phyloP scores from a whole-genome alignment of 2,888 invertebrate species.

The Cyclophora albipunctata region DNA sequence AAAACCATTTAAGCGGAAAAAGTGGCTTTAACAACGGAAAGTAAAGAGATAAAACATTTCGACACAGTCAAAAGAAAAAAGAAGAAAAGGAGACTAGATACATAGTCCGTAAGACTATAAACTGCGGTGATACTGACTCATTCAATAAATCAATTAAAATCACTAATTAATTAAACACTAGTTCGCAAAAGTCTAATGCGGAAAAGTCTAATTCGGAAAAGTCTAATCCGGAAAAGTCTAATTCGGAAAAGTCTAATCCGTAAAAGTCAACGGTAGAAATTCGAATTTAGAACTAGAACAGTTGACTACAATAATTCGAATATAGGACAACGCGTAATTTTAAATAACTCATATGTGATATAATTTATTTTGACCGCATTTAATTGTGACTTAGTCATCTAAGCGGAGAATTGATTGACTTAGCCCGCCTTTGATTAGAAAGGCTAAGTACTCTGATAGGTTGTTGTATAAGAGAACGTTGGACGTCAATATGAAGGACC shows the following conservation, averaged over 20 bases:
- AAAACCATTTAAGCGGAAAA: slow-evolving; percentile 5
- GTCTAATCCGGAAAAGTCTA: too few species aligned
- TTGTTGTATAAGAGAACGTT: slow-evolving; percentile 22
- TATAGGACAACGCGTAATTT: slow-evolving; percentile 3
- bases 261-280: slow-evolving; percentile 1
- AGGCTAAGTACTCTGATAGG: too few species aligned
- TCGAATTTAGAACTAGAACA: slow-evolving; percentile 1
- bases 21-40: slow-evolving; percentile 17
- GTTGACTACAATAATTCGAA: too few species aligned
- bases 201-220: too few species aligned
- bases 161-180: not conserved
- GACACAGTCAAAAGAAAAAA: slow-evolving; percentile 20
- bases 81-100: slow-evolving; percentile 18
- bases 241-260: slow-evolving; percentile 1
- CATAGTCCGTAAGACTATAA: slow-evolving; percentile 66
- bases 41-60: slow-evolving; percentile 20
- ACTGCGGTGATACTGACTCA: slow-evolving; percentile 57
- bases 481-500: slow-evolving; percentile 51
- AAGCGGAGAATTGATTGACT: slow-evolving; percentile 4
- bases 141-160: slow-evolving; percentile 24
- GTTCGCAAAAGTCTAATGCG: not conserved
- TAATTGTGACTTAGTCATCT: slow-evolving; percentile 12
- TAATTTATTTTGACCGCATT: slow-evolving; percentile 37
- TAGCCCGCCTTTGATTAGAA: not conserved
- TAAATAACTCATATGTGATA: slow-evolving; percentile 18